Evolutionary conservation across 2,888 invertebrate species (phyloP).

Genomic region (Thymelicus lineola): DNA sequence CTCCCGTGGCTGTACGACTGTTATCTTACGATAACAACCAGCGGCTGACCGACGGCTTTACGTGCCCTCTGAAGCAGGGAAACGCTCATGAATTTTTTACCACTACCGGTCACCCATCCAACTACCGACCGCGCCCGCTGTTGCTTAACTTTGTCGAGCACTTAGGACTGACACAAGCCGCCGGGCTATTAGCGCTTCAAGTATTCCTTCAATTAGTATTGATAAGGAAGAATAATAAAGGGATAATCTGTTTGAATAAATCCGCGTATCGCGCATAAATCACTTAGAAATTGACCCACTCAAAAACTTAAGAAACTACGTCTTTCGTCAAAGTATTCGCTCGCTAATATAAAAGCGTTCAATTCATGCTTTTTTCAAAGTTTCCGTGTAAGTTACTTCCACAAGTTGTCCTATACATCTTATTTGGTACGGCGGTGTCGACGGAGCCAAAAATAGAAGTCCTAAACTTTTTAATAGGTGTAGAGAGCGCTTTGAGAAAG

Average conservation of each 20-base stretch:
- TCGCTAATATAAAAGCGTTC: constrained; percentile 29
- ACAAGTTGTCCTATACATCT: constrained; percentile 71
- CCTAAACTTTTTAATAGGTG: constrained; percentile 78
- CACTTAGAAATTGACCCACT: constrained; percentile 5
- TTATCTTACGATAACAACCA: no score
- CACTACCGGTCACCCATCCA: no score
- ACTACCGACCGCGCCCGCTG: no score
- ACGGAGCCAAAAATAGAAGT: constrained; percentile 76
- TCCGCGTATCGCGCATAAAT: neutral
- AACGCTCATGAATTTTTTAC: no score
- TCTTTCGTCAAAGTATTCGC: neutral
- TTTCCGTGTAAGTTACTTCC: constrained; percentile 48
- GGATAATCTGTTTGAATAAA: neutral
- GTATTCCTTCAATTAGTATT: no score
- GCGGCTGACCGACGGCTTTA: no score
- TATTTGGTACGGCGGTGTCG: constrained; percentile 50
- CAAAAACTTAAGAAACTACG: constrained; percentile 11
- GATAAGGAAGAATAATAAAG: neutral
- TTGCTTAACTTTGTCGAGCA: no score
- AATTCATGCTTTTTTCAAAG: constrained; percentile 38
- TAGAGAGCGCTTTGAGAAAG: constrained; percentile 59
- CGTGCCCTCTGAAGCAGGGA: no score
- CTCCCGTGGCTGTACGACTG: no score
- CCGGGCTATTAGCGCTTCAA: no score
- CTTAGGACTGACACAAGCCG: no score